These are phyloP conservation scores for Prunella fulvescens DNA, from an alignment of 2,113 vertebrate genomes.

Conservation along the genomic window DNA sequence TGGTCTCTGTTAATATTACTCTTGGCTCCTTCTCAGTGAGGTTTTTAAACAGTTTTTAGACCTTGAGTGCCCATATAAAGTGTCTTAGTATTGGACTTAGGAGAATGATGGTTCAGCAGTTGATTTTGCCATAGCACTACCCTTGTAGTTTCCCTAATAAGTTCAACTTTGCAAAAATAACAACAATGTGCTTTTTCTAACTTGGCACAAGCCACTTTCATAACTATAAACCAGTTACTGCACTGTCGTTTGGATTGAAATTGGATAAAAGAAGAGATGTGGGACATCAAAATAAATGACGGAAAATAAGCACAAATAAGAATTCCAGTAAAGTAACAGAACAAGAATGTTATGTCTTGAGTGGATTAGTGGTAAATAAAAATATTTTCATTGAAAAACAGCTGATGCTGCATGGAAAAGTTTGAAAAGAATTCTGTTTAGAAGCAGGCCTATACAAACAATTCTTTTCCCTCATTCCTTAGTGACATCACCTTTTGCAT, in stretches of 20 bases:
- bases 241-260: background rate
- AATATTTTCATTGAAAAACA: slow-evolving; percentile 22
- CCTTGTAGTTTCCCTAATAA: background rate
- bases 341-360: slow-evolving; percentile 40
- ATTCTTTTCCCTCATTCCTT: background rate
- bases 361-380: slow-evolving; percentile 44
- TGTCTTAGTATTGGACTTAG: background rate
- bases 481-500: background rate
- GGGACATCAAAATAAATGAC: slow-evolving; percentile 25
- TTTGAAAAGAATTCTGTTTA: slow-evolving; percentile 9
- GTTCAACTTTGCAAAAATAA: slow-evolving; percentile 18
- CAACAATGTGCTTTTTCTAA: background rate
- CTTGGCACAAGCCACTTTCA: background rate
- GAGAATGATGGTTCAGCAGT: background rate
- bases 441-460: background rate
- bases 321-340: slow-evolving; percentile 43
- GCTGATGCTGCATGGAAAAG: slow-evolving; percentile 11
- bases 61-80: slow-evolving; percentile 18
- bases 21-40: background rate
- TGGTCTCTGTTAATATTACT: background rate
- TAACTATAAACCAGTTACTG: background rate
- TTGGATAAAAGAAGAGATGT: slow-evolving; percentile 41
- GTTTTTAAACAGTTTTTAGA: slow-evolving; percentile 1
- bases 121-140: background rate
- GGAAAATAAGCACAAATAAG: background rate